A percentile compares a stretch with the other conserved stretches of the same genome.
phyloP scores from a whole-genome alignment of 1,140 invertebrate species.

The Dinothrombium tinctorium region DNA sequence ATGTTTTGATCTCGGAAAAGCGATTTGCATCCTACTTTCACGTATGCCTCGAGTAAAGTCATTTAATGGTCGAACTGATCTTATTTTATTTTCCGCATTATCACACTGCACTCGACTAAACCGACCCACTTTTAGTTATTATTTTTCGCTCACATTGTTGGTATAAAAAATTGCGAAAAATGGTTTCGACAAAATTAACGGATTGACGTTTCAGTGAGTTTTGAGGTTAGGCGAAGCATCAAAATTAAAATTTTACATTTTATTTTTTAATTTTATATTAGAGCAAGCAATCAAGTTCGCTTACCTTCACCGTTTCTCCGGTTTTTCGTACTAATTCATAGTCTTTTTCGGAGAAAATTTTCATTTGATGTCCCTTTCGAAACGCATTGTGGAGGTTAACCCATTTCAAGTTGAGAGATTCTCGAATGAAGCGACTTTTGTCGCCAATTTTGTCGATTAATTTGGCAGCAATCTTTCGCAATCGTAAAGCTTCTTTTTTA shows the following conservation, averaged over 20 bases:
- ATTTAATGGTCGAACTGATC: no score
- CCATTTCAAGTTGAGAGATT: constrained; percentile 1
- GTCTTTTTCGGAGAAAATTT: constrained; percentile 1
- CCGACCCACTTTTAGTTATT: no score
- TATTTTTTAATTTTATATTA: not conserved
- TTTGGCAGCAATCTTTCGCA: not conserved
- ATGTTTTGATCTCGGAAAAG: not conserved
- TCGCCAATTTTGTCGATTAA: not conserved
- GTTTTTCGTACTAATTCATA: not conserved
- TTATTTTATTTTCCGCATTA: no score
- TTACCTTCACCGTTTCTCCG: not conserved
- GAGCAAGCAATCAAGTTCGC: not conserved
- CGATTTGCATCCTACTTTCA: not conserved
- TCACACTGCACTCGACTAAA: no score
- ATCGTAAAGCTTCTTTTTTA: not conserved
- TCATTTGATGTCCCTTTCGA: not conserved
- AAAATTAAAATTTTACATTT: no score
- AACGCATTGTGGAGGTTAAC: constrained; percentile 1
- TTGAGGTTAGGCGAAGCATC: no score
- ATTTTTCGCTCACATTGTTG: not conserved
- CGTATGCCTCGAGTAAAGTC: not conserved
- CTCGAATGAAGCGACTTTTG: not conserved
- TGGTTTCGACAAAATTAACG: not conserved
- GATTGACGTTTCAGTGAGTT: no score
- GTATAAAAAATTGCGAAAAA: not conserved